Base-by-base conservation (phyloP, 2,113 vertebrate species). In the Stigmatopora argus region DNA sequence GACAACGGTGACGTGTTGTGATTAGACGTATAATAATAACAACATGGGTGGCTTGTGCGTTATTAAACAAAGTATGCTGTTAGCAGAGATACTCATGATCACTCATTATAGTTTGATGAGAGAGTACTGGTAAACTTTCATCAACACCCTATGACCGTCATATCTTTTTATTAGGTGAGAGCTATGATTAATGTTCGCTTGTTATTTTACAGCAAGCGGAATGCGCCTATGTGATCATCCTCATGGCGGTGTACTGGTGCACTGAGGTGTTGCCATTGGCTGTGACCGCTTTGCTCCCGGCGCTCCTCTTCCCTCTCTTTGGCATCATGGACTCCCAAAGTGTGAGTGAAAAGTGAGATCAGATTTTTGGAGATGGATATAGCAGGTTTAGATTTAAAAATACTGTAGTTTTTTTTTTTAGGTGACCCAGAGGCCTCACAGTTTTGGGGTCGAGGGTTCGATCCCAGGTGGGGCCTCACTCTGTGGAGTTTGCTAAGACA, bases 221-320 rank as follows among this genome's bases (percentile, higher is more conserved):
- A 82, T 99, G 96, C 61, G 94, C 89, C 6, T 99, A 94, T 31
- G 79, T 95, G 75, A 93, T 99, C 66, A 70, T 93, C 69, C 78
- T 99, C 80, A 98, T 98, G 95, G 95, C 97, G 0, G 85, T 93
- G 17, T 98, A 91, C 82, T 99, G 97, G 97, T 96, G 96, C 85
- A 94, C 94, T 0, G 97, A 99, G 75, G 94, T 94, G 61, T 90
- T 99, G 35, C 97, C 97, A 0, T 84, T 97, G 84, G 93, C 96
- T 7, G 68, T 97, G 56, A 99, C 96, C 0, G 87, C 96, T 19
- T 89, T 99, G 72, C 75, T 99, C 53, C 97, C 97, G 0, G 92
- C 86, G 9, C 53, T 99, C 9, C 92, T 99, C 21, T 97, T 99
- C 82, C 96, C 97, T 5, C 71, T 96, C 67, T 91, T 99, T 77